phyloP scores from a whole-genome alignment of 2,113 vertebrate species.

The Crotalus viridis region DNA sequence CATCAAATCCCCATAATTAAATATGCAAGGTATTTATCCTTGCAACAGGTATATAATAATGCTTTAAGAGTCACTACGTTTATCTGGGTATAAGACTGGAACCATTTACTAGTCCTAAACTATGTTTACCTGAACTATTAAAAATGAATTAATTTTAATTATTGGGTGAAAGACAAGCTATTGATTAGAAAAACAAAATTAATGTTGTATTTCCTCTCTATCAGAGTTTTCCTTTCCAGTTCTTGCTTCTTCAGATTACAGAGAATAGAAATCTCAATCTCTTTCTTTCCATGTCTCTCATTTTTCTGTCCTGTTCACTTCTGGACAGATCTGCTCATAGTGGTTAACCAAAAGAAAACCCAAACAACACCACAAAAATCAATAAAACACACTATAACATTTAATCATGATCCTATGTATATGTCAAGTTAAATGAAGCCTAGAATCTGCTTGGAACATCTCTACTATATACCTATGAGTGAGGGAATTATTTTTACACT shows the following conservation, averaged over 20 bases:
- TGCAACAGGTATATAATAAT: background rate
- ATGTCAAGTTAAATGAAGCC: background rate
- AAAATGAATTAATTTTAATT: background rate
- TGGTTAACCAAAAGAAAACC: background rate
- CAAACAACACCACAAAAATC: background rate
- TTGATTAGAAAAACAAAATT: background rate
- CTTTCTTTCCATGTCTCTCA: background rate
- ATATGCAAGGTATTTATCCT: background rate
- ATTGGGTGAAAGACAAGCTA: background rate
- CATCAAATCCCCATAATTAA: background rate
- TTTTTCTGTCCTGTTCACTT: background rate
- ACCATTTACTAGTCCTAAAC: background rate
- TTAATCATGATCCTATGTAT: background rate
- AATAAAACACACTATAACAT: background rate
- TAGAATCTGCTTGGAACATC: background rate
- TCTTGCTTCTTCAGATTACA: background rate
- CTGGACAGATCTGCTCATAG: background rate
- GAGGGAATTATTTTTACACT: background rate
- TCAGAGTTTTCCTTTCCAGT: background rate
- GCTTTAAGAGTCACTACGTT: background rate
- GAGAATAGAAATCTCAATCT: background rate
- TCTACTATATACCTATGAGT: background rate
- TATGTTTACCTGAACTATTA: background rate
- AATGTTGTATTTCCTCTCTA: background rate
- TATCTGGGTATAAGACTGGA: background rate